Evolutionary conservation across 2,888 invertebrate species (phyloP).

Genomic region (Aphodius granarius): DNA sequence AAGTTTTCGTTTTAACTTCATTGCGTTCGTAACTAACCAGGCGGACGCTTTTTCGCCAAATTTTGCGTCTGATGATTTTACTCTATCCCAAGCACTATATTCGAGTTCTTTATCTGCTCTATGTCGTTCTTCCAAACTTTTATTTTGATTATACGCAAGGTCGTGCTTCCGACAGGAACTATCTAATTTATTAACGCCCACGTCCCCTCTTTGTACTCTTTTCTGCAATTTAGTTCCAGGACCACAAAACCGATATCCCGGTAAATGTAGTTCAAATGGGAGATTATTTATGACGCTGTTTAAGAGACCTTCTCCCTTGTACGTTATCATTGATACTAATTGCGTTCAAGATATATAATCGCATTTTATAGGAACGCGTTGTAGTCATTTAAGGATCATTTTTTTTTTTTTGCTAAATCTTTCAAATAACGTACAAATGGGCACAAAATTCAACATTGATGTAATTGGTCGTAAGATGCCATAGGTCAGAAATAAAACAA

Average conservation of each 20-base stretch:
- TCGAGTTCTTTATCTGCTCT: constrained; percentile 20
- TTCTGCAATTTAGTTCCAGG: constrained; percentile 17
- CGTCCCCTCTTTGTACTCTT: constrained; percentile 9
- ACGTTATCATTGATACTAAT: too few species aligned
- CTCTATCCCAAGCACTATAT: constrained; percentile 19
- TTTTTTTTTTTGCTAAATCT: too few species aligned
- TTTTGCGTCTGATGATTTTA: constrained; percentile 15
- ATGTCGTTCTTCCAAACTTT: constrained; percentile 7
- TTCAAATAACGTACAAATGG: too few species aligned
- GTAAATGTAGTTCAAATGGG: constrained; percentile 27
- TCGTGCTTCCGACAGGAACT: constrained; percentile 12
- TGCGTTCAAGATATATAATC: too few species aligned
- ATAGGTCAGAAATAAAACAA: too few species aligned
- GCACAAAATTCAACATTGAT: too few species aligned
- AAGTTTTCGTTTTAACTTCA: constrained; percentile 27
- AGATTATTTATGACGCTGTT: too few species aligned
- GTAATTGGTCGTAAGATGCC: too few species aligned
- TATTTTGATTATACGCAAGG: constrained; percentile 7
- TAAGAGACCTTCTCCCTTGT: too few species aligned
- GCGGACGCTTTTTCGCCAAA: constrained; percentile 23
- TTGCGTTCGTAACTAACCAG: constrained; percentile 12
- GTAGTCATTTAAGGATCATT: too few species aligned
- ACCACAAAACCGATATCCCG: constrained; percentile 16
- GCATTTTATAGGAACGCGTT: too few species aligned
- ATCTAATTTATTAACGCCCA: constrained; percentile 16